These are phyloP conservation scores for Nothobranchius furzeri DNA, from an alignment of 2,113 vertebrate genomes.

Conservation along the genomic window DNA sequence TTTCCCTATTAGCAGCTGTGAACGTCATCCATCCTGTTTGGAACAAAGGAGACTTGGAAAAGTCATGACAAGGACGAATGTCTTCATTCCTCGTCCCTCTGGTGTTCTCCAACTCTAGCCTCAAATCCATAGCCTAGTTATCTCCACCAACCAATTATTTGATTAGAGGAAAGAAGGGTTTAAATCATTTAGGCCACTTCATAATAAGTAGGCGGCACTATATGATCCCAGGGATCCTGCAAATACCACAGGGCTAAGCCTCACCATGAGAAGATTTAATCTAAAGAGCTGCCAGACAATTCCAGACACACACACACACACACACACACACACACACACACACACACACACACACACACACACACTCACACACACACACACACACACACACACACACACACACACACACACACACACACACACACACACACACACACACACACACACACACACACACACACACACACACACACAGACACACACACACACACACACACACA, in stretches of 20 bases:
- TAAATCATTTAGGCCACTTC: conserved; percentile 69
- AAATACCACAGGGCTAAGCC: conserved; percentile 63
- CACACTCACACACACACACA: too few relatives aligned
- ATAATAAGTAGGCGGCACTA: conserved; percentile 62
- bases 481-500: too few relatives aligned
- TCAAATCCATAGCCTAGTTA: conserved; percentile 65
- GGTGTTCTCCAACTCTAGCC: conserved; percentile 47
- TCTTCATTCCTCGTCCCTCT: conserved; percentile 51
- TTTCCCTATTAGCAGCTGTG: conserved; percentile 25
- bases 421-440: too few relatives aligned
- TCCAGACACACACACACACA: conserved; percentile 12
- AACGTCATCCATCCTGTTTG: conserved; percentile 23
- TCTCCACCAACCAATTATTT: conserved; percentile 80
- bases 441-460: too few relatives aligned
- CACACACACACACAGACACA: too few relatives aligned
- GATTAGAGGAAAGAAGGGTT: conserved; percentile 73
- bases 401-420: too few relatives aligned
- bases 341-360: too few relatives aligned
- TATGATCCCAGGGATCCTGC: conserved; percentile 59
- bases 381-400: too few relatives aligned
- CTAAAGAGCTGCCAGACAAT: conserved; percentile 42
- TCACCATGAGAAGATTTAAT: conserved; percentile 58
- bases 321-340: neutral
- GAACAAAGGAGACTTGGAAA: conserved; percentile 57
- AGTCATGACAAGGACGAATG: conserved; percentile 64